Evolutionary conservation across 2,797 vertebrate species (phyloP).

Genomic region (Molossus alvarezi): DNA sequence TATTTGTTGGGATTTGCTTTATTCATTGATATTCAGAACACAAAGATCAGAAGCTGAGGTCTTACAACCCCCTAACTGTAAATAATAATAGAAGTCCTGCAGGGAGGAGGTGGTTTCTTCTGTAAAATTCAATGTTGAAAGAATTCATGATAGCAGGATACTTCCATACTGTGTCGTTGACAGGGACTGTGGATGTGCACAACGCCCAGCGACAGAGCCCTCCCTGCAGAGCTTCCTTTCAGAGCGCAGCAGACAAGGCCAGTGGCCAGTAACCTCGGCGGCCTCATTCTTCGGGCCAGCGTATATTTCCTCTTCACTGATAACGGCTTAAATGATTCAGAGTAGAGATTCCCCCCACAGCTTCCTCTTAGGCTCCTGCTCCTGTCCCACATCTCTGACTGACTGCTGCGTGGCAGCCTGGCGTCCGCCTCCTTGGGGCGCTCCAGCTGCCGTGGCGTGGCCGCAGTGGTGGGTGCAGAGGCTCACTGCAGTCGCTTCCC

Average conservation of each 20-base stretch:
- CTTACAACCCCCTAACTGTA: not conserved
- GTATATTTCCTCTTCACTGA: not conserved
- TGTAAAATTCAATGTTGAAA: not conserved
- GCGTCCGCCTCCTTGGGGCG: not conserved
- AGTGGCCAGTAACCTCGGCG: not conserved
- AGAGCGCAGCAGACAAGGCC: not conserved
- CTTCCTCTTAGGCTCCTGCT: not conserved
- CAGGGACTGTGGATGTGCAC: not conserved
- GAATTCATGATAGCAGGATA: not conserved
- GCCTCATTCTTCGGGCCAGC: not conserved
- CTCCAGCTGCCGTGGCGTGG: too few species aligned
- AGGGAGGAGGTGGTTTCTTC: not conserved
- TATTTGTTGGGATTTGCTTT: slow-evolving; percentile 33
- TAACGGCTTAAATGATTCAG: not conserved
- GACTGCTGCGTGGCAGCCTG: not conserved
- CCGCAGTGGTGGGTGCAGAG: too few species aligned
- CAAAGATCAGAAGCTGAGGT: slow-evolving; percentile 45
- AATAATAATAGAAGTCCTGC: slow-evolving; percentile 10
- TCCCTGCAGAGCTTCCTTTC: slow-evolving; percentile 18
- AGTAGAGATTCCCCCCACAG: not conserved
- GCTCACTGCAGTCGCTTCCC: not conserved
- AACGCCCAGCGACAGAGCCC: not conserved
- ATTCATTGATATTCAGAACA: slow-evolving; percentile 15
- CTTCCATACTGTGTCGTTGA: not conserved
- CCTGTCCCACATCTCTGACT: not conserved